Evolutionary conservation across 2,113 vertebrate genomes (phyloP).

Genomic region (Pelecanus crispus): DNA sequence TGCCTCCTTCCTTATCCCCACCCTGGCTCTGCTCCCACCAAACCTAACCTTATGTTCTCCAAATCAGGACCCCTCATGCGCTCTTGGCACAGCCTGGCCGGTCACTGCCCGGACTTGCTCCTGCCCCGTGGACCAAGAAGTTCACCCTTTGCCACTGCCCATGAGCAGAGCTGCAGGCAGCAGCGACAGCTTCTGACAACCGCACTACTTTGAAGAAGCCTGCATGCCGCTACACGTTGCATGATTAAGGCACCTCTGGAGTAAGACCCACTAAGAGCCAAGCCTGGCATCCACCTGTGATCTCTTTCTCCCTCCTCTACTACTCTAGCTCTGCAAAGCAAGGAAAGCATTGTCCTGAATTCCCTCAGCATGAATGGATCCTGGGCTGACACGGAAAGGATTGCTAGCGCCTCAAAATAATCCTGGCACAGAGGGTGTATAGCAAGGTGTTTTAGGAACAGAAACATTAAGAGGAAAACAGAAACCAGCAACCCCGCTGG

Average conservation of each 20-base stretch:
- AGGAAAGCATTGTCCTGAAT: not conserved
- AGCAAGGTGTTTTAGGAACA: conserved; percentile 8
- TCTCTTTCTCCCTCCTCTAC: not conserved
- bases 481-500: not conserved
- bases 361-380: not conserved
- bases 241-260: not conserved
- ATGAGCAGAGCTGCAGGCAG: not conserved
- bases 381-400: not conserved
- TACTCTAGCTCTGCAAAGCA: not conserved
- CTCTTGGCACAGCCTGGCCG: not conserved
- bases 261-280: not conserved
- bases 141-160: too few relatives aligned
- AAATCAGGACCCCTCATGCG: not conserved
- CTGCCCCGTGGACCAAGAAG: not conserved
- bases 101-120: not conserved
- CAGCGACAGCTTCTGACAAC: not conserved
- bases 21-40: not conserved
- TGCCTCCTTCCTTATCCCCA: not conserved
- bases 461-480: not conserved
- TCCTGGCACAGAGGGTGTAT: not conserved
- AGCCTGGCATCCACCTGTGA: not conserved
- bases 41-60: not conserved
- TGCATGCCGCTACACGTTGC: not conserved
- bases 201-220: not conserved
- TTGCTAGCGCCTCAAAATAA: not conserved